Percentiles rank a stretch among this genome's conserved stretches.
These are phyloP conservation scores for Zeuzera pyrina DNA, from an alignment of 2,888 invertebrate species.

Conservation along the genomic window DNA sequence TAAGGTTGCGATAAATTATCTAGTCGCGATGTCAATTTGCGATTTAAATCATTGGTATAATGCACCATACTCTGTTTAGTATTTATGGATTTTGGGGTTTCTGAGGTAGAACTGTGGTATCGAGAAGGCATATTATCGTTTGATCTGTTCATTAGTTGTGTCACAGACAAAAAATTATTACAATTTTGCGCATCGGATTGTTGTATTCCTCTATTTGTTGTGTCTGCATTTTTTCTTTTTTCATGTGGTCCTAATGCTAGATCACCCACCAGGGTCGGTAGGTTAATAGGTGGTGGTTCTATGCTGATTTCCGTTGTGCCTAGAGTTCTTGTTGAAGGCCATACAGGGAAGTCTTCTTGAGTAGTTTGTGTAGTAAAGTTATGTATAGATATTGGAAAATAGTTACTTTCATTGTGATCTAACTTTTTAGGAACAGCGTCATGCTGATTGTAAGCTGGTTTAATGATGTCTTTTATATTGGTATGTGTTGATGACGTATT, in stretches of 20 bases:
- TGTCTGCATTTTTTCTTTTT: slow-evolving; percentile 50
- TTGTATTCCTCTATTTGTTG: slow-evolving; percentile 30
- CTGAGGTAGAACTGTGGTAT: slow-evolving; percentile 38
- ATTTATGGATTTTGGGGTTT: slow-evolving; percentile 31
- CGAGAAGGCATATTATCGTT: slow-evolving; percentile 47
- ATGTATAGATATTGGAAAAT: slow-evolving; percentile 59
- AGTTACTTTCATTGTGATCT: slow-evolving; percentile 47
- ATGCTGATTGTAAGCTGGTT: slow-evolving; percentile 35
- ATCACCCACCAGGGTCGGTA: slow-evolving; percentile 62
- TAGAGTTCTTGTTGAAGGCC: slow-evolving; percentile 55
- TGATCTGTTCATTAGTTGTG: slow-evolving; percentile 63
- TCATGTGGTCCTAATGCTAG: slow-evolving; percentile 63
- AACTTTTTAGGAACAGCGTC: slow-evolving; percentile 41
- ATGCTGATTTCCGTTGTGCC: slow-evolving; percentile 65
- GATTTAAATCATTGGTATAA: slow-evolving; percentile 36
- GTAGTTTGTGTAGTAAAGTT: slow-evolving; percentile 46
- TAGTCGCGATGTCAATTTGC: slow-evolving; percentile 42
- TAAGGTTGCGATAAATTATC: slow-evolving; percentile 50
- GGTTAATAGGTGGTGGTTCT: slow-evolving; percentile 61
- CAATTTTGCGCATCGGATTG: slow-evolving; percentile 54
- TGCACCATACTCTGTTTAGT: slow-evolving; percentile 44
- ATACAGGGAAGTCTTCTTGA: slow-evolving; percentile 58
- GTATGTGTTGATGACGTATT: slow-evolving; percentile 32
- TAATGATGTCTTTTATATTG: slow-evolving; percentile 41
- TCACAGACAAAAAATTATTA: slow-evolving; percentile 60